Base-by-base conservation (phyloP, 2,113 vertebrate genomes). In the Triplophysa tibetana region DNA sequence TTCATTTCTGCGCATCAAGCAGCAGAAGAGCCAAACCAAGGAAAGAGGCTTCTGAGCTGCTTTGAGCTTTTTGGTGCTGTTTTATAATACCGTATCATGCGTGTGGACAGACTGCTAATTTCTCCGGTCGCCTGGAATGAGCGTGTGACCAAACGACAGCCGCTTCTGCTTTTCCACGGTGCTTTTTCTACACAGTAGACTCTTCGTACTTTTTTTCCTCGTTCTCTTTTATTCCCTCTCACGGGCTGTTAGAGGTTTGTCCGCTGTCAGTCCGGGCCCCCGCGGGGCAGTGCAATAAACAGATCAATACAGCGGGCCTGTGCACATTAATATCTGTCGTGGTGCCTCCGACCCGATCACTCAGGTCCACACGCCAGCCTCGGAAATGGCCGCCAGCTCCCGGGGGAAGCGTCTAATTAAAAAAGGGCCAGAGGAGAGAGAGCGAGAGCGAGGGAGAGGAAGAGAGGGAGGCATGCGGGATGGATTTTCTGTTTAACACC, bases 321-420 rank as follows among this genome's bases (percentile, higher is more conserved):
- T 87, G 88, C 85, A 87, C 92, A 93, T 93, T 93, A 93, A 93
- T 93, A 93, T 93, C 92, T 92, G 92, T 91, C 92, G 88, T 88
- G 85, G 90, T 78, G 86, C 86, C 87, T 81, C 87, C 89, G 84
- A 83, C 81, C 82, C 83, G 89, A 90, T 89, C 82, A 83, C 89
- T 89, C 89, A 90, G 88, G 85, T 85, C 89, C 87, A 89, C 90
- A 85, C 86, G 89, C 88, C 79, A 85, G 90, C 89, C 89, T 89
- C 89, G 91, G 91, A 92, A 93, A 92, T 92, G 92, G 91, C 90
- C 92, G 87, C 89, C 81, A 86, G 89, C 88, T 91, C 91, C 91
- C 85, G 79, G 85, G 90, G 91, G 92, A 93, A 91, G 88, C 88
- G 89, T 91, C 90, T 93, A 92, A 92, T 92, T 92, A 91, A 92